Percentiles rank a stretch among this genome's conserved stretches.
Conservation (phyloP, 2,797 vertebrate species). For the Danionella dracula region DNA sequence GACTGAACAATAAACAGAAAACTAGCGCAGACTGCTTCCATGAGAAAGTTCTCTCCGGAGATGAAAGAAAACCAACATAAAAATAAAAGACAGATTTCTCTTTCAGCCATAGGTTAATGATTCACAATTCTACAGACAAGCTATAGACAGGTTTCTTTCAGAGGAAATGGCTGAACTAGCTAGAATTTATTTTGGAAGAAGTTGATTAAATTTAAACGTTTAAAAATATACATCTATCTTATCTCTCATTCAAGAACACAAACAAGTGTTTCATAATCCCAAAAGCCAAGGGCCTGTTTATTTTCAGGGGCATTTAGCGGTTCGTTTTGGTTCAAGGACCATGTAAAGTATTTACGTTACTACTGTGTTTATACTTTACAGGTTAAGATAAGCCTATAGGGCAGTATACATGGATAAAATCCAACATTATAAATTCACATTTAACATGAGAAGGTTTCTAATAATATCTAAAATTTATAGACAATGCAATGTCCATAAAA, state of each 20-base stretch:
- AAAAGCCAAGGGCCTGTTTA: not conserved
- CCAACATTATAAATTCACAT: no score
- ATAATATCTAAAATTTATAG: no score
- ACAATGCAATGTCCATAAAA: no score
- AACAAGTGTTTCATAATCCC: not conserved
- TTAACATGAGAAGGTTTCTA: no score
- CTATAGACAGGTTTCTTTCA: slow-evolving; percentile 15
- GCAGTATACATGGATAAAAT: no score
- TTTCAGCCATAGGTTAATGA: slow-evolving; percentile 62
- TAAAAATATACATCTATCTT: slow-evolving; percentile 13
- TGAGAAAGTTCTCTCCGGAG: slow-evolving; percentile 41
- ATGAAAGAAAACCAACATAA: slow-evolving; percentile 65
- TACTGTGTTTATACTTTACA: no score
- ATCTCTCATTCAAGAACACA: not conserved
- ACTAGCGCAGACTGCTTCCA: slow-evolving; percentile 13
- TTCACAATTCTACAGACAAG: slow-evolving; percentile 48
- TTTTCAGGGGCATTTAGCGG: not conserved
- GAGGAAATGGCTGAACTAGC: slow-evolving; percentile 15
- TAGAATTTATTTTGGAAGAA: slow-evolving; percentile 5
- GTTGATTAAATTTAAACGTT: slow-evolving; percentile 13
- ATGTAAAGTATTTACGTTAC: no score
- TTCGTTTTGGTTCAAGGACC: no score
- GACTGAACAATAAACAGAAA: slow-evolving; percentile 31
- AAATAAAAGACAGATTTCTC: slow-evolving; percentile 64
- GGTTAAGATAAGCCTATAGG: no score